These are phyloP conservation scores for Brotula barbata DNA, from an alignment of 2,797 vertebrate genomes.

Conservation along the genomic window DNA sequence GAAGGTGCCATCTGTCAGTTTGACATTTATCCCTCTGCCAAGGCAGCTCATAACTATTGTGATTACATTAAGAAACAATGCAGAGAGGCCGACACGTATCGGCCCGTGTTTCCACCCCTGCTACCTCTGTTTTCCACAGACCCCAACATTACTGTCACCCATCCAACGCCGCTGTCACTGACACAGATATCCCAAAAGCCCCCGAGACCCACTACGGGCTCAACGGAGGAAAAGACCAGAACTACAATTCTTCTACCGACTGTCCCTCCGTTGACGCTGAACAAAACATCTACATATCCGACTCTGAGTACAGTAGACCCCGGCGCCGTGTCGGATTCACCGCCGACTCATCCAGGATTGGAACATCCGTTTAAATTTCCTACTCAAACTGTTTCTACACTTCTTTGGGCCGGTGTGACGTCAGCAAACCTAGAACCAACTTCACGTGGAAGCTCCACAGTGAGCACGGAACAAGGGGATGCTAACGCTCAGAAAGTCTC, in stretches of 20 bases:
- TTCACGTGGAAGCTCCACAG: slow-evolving; percentile 24
- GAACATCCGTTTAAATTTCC: slow-evolving; percentile 55
- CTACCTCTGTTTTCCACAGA: slow-evolving; percentile 80
- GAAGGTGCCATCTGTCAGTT: slow-evolving; percentile 98
- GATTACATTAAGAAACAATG: slow-evolving; percentile 95
- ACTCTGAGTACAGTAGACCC: slow-evolving; percentile 24
- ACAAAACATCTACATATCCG: slow-evolving; percentile 43
- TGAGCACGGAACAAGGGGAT: slow-evolving; percentile 32
- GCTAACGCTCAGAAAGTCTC: slow-evolving; percentile 27
- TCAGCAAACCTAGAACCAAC: slow-evolving; percentile 44
- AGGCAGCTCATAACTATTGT: slow-evolving; percentile 97
- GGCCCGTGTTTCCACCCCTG: slow-evolving; percentile 82
- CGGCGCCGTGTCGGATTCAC: slow-evolving; percentile 40
- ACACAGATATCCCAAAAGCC: slow-evolving; percentile 61
- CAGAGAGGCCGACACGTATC: slow-evolving; percentile 87
- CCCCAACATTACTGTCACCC: slow-evolving; percentile 70
- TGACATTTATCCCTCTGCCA: slow-evolving; percentile 91
- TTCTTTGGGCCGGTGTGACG: slow-evolving; percentile 51
- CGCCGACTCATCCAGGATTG: slow-evolving; percentile 45
- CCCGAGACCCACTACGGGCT: slow-evolving; percentile 49
- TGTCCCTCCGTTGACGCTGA: slow-evolving; percentile 32
- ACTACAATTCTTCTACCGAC: slow-evolving; percentile 43
- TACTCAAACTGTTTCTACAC: slow-evolving; percentile 57
- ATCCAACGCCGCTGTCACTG: slow-evolving; percentile 40
- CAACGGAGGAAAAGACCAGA: slow-evolving; percentile 43